phyloP scores from a whole-genome alignment of 2,113 vertebrate species.

The Carollia perspicillata region DNA sequence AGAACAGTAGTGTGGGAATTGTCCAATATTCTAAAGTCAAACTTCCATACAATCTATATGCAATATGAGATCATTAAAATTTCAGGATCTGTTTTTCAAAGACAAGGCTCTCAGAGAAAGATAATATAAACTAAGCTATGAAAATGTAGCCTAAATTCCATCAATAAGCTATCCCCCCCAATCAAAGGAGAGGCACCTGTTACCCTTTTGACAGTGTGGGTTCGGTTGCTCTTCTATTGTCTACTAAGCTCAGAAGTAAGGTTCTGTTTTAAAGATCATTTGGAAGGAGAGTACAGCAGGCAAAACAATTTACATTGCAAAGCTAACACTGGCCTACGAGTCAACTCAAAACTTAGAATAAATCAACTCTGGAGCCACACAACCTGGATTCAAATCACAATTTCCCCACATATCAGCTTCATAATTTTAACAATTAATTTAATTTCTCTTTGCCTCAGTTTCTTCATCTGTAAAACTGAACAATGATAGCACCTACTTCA shows the following conservation, averaged over 20 bases:
- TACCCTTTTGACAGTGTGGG: not conserved
- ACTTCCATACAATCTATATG: not conserved
- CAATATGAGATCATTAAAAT: slow-evolving; percentile 11
- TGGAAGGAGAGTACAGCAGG: not conserved
- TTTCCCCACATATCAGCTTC: not conserved
- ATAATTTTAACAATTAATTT: not conserved
- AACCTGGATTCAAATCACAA: not conserved
- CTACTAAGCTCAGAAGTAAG: not conserved
- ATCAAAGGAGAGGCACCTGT: not conserved
- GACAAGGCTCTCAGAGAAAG: slow-evolving; percentile 32
- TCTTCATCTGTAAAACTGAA: not conserved
- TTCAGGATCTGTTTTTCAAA: slow-evolving; percentile 35
- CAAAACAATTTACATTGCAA: slow-evolving; percentile 1
- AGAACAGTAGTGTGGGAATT: not conserved
- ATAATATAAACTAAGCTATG: not conserved
- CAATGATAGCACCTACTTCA: not conserved
- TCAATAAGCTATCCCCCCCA: not conserved
- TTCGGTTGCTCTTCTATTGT: not conserved
- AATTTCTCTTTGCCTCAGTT: not conserved
- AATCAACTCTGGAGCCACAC: not conserved
- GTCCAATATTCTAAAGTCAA: not conserved
- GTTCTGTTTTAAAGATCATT: not conserved
- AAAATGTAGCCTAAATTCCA: not conserved
- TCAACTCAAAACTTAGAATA: not conserved
- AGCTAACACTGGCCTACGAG: not conserved